Percentiles rank a stretch among this genome's conserved stretches.
Conservation (phyloP, 2,797 vertebrate genomes). For the Hippopotamyrus pictus region DNA sequence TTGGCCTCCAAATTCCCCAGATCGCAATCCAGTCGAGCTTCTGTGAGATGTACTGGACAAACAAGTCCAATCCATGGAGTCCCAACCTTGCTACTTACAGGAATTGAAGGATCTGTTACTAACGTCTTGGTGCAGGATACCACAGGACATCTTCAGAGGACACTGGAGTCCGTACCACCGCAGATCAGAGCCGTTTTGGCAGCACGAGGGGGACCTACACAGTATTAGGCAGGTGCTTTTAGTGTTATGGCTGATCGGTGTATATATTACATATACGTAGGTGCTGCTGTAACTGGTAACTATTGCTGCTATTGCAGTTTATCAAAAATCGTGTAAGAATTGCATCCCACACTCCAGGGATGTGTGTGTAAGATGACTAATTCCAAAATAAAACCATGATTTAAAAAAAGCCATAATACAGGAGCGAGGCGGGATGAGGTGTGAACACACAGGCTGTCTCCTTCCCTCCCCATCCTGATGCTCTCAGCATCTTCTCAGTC, state of each 20-base stretch:
- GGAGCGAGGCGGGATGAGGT: not conserved
- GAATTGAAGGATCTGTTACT: not conserved
- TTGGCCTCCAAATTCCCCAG: not conserved
- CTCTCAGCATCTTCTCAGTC: not conserved
- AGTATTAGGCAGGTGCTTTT: not conserved
- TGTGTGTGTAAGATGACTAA: not conserved
- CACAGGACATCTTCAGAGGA: not conserved
- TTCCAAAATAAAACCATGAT: not conserved
- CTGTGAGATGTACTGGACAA: not conserved
- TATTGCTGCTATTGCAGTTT: not conserved
- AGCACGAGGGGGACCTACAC: not conserved
- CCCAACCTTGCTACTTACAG: not conserved
- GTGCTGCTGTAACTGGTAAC: not conserved
- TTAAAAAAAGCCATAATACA: not conserved
- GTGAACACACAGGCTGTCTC: not conserved
- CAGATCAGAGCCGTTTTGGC: not conserved
- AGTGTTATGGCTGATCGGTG: not conserved
- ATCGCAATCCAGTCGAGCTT: not conserved
- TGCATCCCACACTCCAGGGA: not conserved
- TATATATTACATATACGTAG: not conserved
- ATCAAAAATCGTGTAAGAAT: not conserved
- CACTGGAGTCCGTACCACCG: not conserved
- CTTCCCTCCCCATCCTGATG: not conserved
- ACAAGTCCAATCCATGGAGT: not conserved
- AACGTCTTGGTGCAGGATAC: not conserved